Conservation (phyloP, 2,888 invertebrate species). For the Drosophila bunnanda region DNA sequence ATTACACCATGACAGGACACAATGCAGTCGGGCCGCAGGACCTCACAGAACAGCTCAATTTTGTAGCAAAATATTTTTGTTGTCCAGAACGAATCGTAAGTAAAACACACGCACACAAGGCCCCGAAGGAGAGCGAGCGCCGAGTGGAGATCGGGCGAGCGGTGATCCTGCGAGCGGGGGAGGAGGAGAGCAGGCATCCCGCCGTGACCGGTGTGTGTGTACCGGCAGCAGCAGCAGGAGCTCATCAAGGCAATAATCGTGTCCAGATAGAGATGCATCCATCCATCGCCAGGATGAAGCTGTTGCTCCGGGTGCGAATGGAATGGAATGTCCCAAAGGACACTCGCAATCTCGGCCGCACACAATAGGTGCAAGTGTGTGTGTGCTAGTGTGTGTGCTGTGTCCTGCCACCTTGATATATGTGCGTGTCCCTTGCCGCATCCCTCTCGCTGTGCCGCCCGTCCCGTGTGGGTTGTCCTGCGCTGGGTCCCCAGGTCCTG, state of each 20-base stretch:
- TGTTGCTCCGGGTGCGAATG: conserved; percentile 55
- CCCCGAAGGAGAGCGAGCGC: neutral
- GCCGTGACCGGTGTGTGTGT: conserved; percentile 72
- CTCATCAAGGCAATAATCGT: conserved; percentile 82
- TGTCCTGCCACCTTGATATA: conserved; percentile 63
- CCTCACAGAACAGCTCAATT: conserved; percentile 75
- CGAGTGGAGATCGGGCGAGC: conserved; percentile 22
- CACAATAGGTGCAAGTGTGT: too few species aligned
- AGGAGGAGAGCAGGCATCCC: conserved; percentile 54
- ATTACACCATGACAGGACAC: conserved; percentile 65
- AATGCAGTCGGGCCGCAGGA: conserved; percentile 38
- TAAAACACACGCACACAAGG: conserved; percentile 55
- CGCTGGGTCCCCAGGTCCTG: conserved; percentile 26
- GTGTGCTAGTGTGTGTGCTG: too few species aligned
- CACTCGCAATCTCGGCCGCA: conserved; percentile 1
- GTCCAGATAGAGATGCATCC: conserved; percentile 34
- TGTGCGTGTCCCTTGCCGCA: conserved; percentile 37
- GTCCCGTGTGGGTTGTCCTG: conserved; percentile 42
- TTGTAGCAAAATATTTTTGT: conserved; percentile 82
- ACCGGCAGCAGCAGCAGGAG: conserved; percentile 82
- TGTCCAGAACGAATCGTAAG: conserved; percentile 80
- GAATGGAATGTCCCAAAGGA: too few species aligned
- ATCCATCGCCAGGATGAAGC: conserved; percentile 55
- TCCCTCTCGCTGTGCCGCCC: conserved; percentile 18
- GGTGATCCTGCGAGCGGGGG: conserved; percentile 14